Conservation (phyloP, 2,113 vertebrate genomes). For the Camelus dromedarius region DNA sequence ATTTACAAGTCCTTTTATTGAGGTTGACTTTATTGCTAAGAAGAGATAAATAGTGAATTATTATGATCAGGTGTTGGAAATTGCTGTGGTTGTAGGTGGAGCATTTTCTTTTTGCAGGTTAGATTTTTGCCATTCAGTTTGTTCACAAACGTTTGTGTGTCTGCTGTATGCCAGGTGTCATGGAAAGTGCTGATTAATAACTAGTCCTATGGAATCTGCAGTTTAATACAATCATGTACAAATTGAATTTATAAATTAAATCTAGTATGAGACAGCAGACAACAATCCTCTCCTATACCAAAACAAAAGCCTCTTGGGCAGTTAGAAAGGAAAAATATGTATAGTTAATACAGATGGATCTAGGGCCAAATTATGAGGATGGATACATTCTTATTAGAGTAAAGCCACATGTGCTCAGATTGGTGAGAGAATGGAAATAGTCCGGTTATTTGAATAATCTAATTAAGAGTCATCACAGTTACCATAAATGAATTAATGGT, state of each 20-base stretch:
- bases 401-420: conserved; percentile 30
- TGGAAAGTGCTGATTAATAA: background rate
- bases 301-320: background rate
- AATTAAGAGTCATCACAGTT: conserved; percentile 6
- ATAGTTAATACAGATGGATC: background rate
- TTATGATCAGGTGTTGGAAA: background rate
- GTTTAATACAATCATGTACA: conserved; percentile 20
- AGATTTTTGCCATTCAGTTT: background rate
- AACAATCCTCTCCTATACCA: background rate
- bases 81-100: background rate
- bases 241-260: conserved; percentile 50
- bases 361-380: background rate
- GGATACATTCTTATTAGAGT: background rate
- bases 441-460: conserved; percentile 45
- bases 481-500: background rate
- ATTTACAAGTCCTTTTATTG: conserved; percentile 10
- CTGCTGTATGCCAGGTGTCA: background rate
- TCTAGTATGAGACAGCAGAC: background rate
- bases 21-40: background rate
- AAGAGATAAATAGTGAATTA: background rate
- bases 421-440: conserved; percentile 21
- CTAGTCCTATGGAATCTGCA: background rate
- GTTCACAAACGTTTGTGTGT: background rate
- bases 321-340: background rate
- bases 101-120: background rate